Evolutionary conservation across 2,888 invertebrate species (phyloP).

Genomic region (Amphipyra tragopoginis): DNA sequence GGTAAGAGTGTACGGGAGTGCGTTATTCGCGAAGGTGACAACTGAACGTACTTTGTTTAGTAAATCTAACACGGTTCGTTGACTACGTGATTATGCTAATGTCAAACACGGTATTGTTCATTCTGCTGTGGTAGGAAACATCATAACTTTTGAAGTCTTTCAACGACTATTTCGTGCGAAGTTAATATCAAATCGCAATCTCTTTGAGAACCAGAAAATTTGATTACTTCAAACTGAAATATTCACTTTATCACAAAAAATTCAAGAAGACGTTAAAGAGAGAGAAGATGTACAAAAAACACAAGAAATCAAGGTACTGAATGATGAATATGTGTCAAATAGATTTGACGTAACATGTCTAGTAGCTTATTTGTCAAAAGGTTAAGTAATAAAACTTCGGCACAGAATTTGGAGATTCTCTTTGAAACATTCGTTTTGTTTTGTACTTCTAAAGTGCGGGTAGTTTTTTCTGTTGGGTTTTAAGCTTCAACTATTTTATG

Average conservation of each 20-base stretch:
- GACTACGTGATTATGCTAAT: constrained; percentile 53
- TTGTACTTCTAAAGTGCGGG: constrained; percentile 23
- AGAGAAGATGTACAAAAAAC: constrained; percentile 41
- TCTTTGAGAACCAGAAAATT: constrained; percentile 44
- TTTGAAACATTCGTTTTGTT: constrained; percentile 15
- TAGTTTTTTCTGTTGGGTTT: constrained; percentile 10
- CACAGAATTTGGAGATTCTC: constrained; percentile 20
- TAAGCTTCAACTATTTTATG: not conserved
- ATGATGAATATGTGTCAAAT: constrained; percentile 42
- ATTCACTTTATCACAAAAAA: constrained; percentile 31
- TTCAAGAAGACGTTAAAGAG: constrained; percentile 25
- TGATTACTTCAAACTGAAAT: constrained; percentile 27
- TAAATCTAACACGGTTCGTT: constrained; percentile 50
- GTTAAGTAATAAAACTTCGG: constrained; percentile 35
- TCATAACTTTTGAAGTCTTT: constrained; percentile 46
- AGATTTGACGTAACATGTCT: constrained; percentile 42
- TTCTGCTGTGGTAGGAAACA: constrained; percentile 48
- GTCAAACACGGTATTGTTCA: constrained; percentile 44
- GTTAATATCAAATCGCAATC: constrained; percentile 31
- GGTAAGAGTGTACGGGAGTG: constrained; percentile 36
- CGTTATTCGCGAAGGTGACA: constrained; percentile 45
- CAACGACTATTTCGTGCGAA: constrained; percentile 41
- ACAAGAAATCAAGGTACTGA: constrained; percentile 46
- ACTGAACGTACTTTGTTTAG: constrained; percentile 28
- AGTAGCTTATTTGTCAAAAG: constrained; percentile 27